phyloP scores from a whole-genome alignment of 2,888 invertebrate species.

The Polyommatus icarus region DNA sequence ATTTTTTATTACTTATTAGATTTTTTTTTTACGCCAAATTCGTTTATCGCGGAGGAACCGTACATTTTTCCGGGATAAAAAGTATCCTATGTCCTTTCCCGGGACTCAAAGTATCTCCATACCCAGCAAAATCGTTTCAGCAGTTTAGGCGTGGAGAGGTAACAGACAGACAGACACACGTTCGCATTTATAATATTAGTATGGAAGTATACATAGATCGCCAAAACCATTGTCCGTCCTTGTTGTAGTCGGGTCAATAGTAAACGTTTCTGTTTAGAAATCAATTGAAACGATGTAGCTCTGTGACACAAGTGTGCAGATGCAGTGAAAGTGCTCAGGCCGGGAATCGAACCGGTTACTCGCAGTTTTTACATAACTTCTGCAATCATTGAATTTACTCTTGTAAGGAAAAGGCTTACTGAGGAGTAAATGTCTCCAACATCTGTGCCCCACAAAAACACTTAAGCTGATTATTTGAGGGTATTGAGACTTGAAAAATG shows the following conservation, averaged over 20 bases:
- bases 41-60: too few relatives aligned
- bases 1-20: too few relatives aligned
- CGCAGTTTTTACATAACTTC: constrained; percentile 34
- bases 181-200: too few relatives aligned
- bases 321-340: constrained; percentile 55
- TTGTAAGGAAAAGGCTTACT: neutral
- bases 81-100: too few relatives aligned
- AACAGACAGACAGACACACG: too few relatives aligned
- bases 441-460: neutral
- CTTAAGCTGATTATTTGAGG: too few relatives aligned
- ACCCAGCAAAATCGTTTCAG: too few relatives aligned
- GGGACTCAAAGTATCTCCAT: too few relatives aligned
- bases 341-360: constrained; percentile 39
- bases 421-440: constrained; percentile 39
- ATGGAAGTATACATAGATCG: neutral
- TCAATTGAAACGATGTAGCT: neutral
- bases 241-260: neutral
- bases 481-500: too few relatives aligned
- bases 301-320: constrained; percentile 36
- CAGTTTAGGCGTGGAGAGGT: too few relatives aligned
- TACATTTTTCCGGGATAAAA: too few relatives aligned
- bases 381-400: neutral
- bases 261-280: neutral
- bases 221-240: neutral
- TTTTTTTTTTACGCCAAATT: too few relatives aligned